phyloP scores from a whole-genome alignment of 53 echinoderm and acorn worm genomes.

The Temnopleurus reevesii region DNA sequence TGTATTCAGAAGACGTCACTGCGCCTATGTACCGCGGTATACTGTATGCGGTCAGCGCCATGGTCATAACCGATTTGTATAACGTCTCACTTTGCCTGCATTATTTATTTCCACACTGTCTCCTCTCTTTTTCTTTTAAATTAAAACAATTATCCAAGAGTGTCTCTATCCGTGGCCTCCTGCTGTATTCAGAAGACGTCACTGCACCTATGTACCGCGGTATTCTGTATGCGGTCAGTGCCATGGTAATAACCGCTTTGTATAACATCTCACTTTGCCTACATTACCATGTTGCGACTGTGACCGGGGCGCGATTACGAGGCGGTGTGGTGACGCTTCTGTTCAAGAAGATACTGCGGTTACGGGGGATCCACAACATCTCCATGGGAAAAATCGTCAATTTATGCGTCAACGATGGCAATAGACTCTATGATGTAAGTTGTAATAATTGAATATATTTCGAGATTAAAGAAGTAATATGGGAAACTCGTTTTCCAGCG shows the following conservation, averaged over 20 bases:
- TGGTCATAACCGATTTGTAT: background rate
- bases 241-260: background rate
- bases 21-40: constrained; percentile 5
- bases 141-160: background rate
- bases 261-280: background rate
- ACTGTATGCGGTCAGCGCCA: constrained; percentile 11
- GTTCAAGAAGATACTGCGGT: background rate
- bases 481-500: too few relatives aligned
- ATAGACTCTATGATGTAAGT: constrained; percentile 24
- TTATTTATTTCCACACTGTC: background rate
- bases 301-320: background rate
- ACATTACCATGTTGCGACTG: background rate
- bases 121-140: background rate
- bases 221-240: constrained; percentile 7
- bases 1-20: background rate
- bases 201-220: background rate
- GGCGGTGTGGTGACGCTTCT: constrained; percentile 17
- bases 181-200: background rate
- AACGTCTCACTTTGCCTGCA: background rate
- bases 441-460: too few relatives aligned
- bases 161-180: background rate
- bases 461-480: too few relatives aligned
- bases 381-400: constrained; percentile 21
- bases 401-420: constrained; percentile 21
- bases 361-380: background rate